These are phyloP conservation scores for Mesorhabditis belari DNA, from an alignment of 2,888 invertebrate genomes.

Conservation along the genomic window DNA sequence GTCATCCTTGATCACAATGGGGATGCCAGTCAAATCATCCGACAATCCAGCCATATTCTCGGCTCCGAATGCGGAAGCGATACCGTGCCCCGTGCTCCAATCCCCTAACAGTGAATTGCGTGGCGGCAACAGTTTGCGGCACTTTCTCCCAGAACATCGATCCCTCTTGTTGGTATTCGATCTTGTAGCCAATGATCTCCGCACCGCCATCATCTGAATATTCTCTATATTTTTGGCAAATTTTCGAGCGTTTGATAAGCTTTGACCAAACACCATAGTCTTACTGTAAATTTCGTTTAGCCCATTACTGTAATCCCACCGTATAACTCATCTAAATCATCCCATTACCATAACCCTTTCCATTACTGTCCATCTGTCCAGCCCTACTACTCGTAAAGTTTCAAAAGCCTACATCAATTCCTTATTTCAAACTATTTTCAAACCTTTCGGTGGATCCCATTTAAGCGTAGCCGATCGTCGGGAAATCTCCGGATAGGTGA, in stretches of 20 bases:
- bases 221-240: too few relatives aligned
- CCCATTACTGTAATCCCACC: too few relatives aligned
- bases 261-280: too few relatives aligned
- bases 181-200: slow-evolving; percentile 69
- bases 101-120: slow-evolving; percentile 79
- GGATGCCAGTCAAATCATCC: slow-evolving; percentile 70
- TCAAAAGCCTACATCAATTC: too few relatives aligned
- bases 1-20: slow-evolving; percentile 66
- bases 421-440: too few relatives aligned
- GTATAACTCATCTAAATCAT: too few relatives aligned
- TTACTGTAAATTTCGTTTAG: too few relatives aligned
- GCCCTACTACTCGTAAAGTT: too few relatives aligned
- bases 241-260: too few relatives aligned
- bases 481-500: slow-evolving; percentile 74
- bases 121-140: slow-evolving; percentile 77
- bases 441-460: slow-evolving; percentile 54
- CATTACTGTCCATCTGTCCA: too few relatives aligned
- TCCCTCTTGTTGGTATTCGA: slow-evolving; percentile 88
- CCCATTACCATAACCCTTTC: too few relatives aligned
- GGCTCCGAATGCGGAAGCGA: slow-evolving; percentile 83
- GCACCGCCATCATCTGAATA: slow-evolving; percentile 78
- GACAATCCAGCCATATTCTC: slow-evolving; percentile 94
- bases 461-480: slow-evolving; percentile 62
- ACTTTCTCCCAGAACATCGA: slow-evolving; percentile 85
- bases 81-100: slow-evolving; percentile 76